Evolutionary conservation across 2,113 vertebrate genomes (phyloP).

Genomic region (Erythrocebus patas): DNA sequence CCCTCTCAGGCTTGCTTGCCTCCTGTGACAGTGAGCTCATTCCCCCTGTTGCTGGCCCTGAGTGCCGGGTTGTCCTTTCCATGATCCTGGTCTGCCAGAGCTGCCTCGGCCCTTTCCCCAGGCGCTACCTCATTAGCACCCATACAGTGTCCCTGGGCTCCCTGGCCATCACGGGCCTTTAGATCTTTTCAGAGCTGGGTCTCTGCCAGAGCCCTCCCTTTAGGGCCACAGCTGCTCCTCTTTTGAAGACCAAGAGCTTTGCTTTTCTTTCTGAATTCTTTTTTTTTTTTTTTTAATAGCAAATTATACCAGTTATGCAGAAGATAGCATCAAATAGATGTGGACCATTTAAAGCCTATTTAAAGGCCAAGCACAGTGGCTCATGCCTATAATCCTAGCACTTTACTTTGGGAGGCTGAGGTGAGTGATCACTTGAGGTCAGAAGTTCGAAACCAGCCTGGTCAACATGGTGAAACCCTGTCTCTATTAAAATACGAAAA

Average conservation of each 20-base stretch:
- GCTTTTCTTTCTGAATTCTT: not conserved
- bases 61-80: not conserved
- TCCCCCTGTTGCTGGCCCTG: not conserved
- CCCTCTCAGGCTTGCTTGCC: not conserved
- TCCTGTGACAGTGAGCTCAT: not conserved
- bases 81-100: not conserved
- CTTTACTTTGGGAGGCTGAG: too few relatives aligned
- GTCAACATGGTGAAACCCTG: too few relatives aligned
- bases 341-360: not conserved
- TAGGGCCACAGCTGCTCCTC: not conserved
- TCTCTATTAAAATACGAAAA: too few relatives aligned
- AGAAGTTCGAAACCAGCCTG: too few relatives aligned
- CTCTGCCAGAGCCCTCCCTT: not conserved
- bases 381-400: too few relatives aligned
- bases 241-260: not conserved
- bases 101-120: not conserved
- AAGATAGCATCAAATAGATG: not conserved
- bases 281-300: not conserved
- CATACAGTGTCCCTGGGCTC: not conserved
- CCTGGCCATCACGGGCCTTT: not conserved
- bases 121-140: too few relatives aligned
- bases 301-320: not conserved
- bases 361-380: not conserved
- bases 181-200: not conserved
- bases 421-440: too few relatives aligned